Evolutionary conservation across 2,888 invertebrate genomes (phyloP).

Genomic region (Stenolophus ochropezus): DNA sequence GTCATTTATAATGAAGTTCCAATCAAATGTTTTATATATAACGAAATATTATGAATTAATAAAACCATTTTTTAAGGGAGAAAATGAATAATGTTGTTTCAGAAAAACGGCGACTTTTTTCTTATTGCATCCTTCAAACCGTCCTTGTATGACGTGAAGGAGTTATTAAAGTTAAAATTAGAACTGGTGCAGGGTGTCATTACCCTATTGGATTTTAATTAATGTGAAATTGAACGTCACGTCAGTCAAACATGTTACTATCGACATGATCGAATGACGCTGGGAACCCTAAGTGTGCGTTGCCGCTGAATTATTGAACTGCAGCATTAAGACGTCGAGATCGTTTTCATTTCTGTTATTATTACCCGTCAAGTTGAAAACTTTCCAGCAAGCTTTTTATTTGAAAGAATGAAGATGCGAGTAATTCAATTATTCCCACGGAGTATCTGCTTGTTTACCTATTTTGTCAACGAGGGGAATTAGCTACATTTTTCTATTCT

Average conservation of each 20-base stretch:
- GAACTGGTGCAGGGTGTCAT: background rate
- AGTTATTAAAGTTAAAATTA: background rate
- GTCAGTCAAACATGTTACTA: constrained; percentile 23
- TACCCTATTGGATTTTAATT: constrained; percentile 30
- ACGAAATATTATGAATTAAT: no score
- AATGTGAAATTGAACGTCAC: constrained; percentile 6
- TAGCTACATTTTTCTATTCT: background rate
- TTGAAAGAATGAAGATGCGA: background rate
- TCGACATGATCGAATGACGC: constrained; percentile 13
- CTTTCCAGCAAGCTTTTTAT: background rate
- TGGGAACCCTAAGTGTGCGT: constrained; percentile 4
- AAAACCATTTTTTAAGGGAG: no score
- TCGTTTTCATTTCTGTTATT: constrained; percentile 39
- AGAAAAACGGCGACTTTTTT: background rate
- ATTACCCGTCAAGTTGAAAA: constrained; percentile 22
- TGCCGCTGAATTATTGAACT: constrained; percentile 21
- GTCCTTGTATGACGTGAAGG: background rate
- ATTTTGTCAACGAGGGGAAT: background rate
- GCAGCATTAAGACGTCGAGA: constrained; percentile 29
- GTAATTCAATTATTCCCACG: constrained; percentile 11
- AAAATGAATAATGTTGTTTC: background rate
- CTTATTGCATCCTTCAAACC: background rate
- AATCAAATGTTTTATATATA: no score
- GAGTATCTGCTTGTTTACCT: constrained; percentile 15
- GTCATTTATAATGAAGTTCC: no score